Conservation (phyloP, 2,113 vertebrate species). For the Paradisaea rubra region DNA sequence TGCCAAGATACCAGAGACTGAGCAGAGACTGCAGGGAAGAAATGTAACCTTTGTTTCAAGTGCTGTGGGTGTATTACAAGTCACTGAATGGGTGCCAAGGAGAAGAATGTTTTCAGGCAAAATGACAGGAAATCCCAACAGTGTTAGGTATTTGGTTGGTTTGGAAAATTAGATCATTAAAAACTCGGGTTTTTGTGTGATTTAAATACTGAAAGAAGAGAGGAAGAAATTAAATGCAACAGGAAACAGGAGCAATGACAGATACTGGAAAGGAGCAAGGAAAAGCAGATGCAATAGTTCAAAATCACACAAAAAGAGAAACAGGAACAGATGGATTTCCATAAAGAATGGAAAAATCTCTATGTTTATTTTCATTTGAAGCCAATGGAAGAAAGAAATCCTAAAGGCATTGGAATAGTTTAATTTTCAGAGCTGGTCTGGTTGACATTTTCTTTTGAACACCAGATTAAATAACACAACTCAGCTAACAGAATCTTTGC, state of each 20-base stretch:
- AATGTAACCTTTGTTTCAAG: neutral
- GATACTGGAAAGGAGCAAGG: neutral
- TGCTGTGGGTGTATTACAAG: neutral
- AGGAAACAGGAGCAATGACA: neutral
- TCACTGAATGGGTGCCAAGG: neutral
- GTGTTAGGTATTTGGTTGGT: neutral
- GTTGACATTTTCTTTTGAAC: conserved; percentile 57
- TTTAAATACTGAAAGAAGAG: neutral
- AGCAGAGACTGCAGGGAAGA: neutral
- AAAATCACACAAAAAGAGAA: neutral
- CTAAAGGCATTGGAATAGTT: conserved; percentile 38
- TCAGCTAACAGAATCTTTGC: conserved; percentile 33
- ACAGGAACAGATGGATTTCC: neutral
- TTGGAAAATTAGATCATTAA: neutral
- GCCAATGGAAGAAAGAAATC: conserved; percentile 26
- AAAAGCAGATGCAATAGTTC: neutral
- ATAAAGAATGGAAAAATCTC: conserved; percentile 3
- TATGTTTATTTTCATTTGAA: conserved; percentile 16
- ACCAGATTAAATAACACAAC: conserved; percentile 43
- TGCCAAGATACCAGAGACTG: neutral
- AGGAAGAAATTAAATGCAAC: neutral
- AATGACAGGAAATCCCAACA: neutral
- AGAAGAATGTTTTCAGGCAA: neutral
- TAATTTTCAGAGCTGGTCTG: conserved; percentile 47
- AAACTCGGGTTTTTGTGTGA: neutral